Base-by-base conservation (phyloP, 2,888 invertebrate species). In the Neoscelio sp. region DNA sequence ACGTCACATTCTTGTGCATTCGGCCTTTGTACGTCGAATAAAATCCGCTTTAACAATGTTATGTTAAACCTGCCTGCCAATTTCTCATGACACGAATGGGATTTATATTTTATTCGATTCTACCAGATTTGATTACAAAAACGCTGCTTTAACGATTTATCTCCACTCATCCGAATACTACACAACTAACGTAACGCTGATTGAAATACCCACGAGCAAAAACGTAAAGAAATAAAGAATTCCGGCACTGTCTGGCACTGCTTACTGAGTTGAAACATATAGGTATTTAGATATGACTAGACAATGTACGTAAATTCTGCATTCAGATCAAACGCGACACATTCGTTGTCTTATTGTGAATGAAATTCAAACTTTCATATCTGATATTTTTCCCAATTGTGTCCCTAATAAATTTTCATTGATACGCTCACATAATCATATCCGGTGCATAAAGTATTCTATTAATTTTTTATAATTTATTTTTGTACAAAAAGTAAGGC, bases 101-200 rank as follows among this genome's bases (percentile, higher is more conserved):
- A 76, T 80, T 75, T 75, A 75, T 80, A 75, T 80, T 80, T 80
- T 76, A 75, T 80, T 76, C 54, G 70, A 70, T 77, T 64, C 64
- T 13, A 40, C 71, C 58, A 62, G 67, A 71, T 80, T 80, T 76
- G 79, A 80, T 80, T 80, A 75, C 75, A 71, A 71, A 71, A 80
- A 42, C 54, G 42, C 54, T 67, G 67, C 67, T 75, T 70, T 73
- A 80, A 75, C 79, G 67, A 71, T 80, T 80, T 76, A 79, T 75
- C 73, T 78, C 60, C 75, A 70, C 70, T 70, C 70, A 74, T 74
- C 70, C 79, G 58, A 74, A 44, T 42, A 46, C 64, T 58, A 75
- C 75, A 50, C 64, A 79, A 60, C 74, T 67, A 71, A 70, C 70
- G 71, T 79, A 79, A 75, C 75, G 65, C 70, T 54, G 65, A 65